Base-by-base conservation (phyloP, 1,140 invertebrate species). In the Aphelinus atriplicis region DNA sequence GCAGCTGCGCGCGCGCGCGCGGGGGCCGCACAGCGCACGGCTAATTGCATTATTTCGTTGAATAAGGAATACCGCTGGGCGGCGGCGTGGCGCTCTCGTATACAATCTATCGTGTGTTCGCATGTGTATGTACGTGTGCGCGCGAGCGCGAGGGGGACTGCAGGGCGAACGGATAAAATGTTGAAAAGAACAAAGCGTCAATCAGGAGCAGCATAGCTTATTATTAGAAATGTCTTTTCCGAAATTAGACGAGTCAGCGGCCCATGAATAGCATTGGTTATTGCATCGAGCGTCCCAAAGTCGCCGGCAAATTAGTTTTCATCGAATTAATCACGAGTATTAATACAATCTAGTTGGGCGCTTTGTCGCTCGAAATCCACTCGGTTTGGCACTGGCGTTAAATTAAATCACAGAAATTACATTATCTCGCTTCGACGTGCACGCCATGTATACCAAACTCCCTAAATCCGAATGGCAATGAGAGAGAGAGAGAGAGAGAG, bases 291-390 rank as follows among this genome's bases (percentile, higher is more conserved):
- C 5, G 55, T 75, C 53, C 75, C 62, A 77, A 79, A 78, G 73
- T 76, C 78, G 78, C 74, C 71, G 79, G 68, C 79, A 81, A 83
- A 85, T 84, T 85, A 84, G 83, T 84, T 84, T 85, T 84, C 82
- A 80, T 80, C 81, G 82, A 82, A 84, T 84, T 84, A 84, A 85
- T 84, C 84, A 81, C 57, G 77, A 78, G 80, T 78, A 83, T 85
- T 84, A 84, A 85, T 85, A 79, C 80, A 83, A 84, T 84, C 81
- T 78, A 81, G 80, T 78, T 69, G 82, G 63, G 68, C 78, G 79
- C 71, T 77, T 71, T 76, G 79, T 83, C 80, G 83, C 81, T 82
- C 81, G 75, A 79, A 80, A 84, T 84, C 83, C 80, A 82, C 84
- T 83, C 82, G 79, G 72, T 77, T 77, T 80, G 78, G 71, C 79